These are phyloP conservation scores for Macrotis lagotis DNA, from an alignment of 2,113 vertebrate species.

Conservation along the genomic window DNA sequence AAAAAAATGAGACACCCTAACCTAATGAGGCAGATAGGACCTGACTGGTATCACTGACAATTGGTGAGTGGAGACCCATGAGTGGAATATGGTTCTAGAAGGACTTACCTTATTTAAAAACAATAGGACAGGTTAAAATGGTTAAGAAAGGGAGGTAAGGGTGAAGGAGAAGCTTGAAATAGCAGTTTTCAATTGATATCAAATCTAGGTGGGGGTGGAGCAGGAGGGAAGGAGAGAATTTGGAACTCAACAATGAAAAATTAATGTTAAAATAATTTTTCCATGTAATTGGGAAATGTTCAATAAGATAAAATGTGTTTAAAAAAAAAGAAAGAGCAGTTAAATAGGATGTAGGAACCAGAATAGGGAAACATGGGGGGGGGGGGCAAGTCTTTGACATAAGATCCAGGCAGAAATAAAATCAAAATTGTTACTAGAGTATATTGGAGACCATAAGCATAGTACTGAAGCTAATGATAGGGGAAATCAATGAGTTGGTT, in stretches of 20 bases:
- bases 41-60: background rate
- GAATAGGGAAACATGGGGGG: background rate
- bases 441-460: background rate
- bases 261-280: background rate
- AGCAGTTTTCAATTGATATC: background rate
- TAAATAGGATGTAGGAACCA: background rate
- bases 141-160: background rate
- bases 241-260: background rate
- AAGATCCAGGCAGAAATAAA: background rate
- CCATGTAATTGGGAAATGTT: background rate
- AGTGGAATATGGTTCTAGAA: background rate
- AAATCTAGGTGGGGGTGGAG: background rate
- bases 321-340: background rate
- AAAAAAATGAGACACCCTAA: background rate
- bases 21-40: background rate
- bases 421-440: background rate
- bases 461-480: background rate
- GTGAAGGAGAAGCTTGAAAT: background rate
- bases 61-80: background rate
- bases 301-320: background rate
- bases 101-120: background rate
- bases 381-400: background rate
- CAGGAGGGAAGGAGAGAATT: background rate
- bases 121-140: background rate
- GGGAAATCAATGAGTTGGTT: background rate